phyloP scores from a whole-genome alignment of 2,113 vertebrate species.

The Indicator indicator region DNA sequence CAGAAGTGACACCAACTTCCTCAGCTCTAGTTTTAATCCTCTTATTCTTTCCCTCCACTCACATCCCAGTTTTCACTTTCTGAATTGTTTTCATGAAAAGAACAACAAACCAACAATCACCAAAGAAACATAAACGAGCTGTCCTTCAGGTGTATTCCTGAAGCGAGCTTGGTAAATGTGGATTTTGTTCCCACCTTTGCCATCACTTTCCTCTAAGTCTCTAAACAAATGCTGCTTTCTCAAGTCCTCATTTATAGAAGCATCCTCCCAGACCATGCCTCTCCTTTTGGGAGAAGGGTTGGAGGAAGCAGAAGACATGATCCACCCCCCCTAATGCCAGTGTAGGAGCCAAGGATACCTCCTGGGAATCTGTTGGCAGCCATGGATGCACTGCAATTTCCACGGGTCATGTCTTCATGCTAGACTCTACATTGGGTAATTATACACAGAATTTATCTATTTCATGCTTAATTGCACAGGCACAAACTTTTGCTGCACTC shows the following conservation, averaged over 20 bases:
- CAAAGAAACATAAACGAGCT: not conserved
- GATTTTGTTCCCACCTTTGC: not conserved
- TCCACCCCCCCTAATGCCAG: not conserved
- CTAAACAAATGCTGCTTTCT: not conserved
- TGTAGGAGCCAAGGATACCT: not conserved
- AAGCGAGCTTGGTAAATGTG: accelerated
- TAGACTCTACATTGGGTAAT: not conserved
- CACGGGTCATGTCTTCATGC: not conserved
- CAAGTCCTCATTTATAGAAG: not conserved
- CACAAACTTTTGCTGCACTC: slow-evolving; percentile 31
- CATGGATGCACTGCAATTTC: not conserved
- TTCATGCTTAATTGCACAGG: slow-evolving; percentile 60
- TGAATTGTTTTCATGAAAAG: not conserved
- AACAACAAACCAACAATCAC: not conserved
- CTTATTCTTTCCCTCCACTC: not conserved
- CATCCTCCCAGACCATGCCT: not conserved
- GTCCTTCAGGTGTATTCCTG: not conserved
- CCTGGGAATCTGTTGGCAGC: not conserved
- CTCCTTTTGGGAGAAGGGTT: not conserved
- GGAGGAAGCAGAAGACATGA: not conserved
- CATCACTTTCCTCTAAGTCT: not conserved
- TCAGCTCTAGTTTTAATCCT: not conserved
- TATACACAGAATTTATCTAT: slow-evolving; percentile 62
- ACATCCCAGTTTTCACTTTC: not conserved
- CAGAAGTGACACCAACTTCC: not conserved